Conservation (phyloP, 2,888 invertebrate species). For the Linnaemya vulpina region DNA sequence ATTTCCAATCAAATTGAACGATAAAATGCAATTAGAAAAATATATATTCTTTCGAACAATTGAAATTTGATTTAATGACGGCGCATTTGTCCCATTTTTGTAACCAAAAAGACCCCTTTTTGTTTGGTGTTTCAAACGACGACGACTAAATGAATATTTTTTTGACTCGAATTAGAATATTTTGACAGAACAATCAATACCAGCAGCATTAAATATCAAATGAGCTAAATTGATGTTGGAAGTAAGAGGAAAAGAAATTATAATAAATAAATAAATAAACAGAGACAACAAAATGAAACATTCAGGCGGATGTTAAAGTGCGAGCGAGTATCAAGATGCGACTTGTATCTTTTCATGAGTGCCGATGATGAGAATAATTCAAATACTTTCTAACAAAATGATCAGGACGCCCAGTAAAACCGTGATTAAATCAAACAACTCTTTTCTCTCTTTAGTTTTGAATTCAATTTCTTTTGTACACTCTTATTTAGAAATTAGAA, state of each 20-base stretch:
- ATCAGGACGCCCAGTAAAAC: neutral
- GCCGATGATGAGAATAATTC: constrained; percentile 20
- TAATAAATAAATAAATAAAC: no score
- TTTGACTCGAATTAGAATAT: constrained; percentile 54
- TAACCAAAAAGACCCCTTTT: constrained; percentile 20
- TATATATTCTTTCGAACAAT: constrained; percentile 10
- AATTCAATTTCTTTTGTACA: constrained; percentile 1
- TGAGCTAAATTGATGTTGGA: constrained; percentile 43
- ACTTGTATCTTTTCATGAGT: constrained; percentile 8
- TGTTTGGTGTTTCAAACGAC: neutral
- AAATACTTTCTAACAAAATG: constrained; percentile 18
- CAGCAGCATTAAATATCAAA: constrained; percentile 60
- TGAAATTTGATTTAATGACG: constrained; percentile 50
- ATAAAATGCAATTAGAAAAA: constrained; percentile 64
- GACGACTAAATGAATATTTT: neutral
- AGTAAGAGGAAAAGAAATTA: neutral
- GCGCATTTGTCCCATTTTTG: constrained; percentile 26
- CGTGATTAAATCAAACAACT: constrained; percentile 9
- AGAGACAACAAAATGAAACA: constrained; percentile 6
- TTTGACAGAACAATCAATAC: constrained; percentile 69
- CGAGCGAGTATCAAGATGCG: neutral
- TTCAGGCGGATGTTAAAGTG: constrained; percentile 59
- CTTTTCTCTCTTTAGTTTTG: neutral
- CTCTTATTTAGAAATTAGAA: constrained; percentile 9
- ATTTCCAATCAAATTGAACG: constrained; percentile 62